Base-by-base conservation (phyloP, 1,140 invertebrate species). In the Lucilia cuprina region DNA sequence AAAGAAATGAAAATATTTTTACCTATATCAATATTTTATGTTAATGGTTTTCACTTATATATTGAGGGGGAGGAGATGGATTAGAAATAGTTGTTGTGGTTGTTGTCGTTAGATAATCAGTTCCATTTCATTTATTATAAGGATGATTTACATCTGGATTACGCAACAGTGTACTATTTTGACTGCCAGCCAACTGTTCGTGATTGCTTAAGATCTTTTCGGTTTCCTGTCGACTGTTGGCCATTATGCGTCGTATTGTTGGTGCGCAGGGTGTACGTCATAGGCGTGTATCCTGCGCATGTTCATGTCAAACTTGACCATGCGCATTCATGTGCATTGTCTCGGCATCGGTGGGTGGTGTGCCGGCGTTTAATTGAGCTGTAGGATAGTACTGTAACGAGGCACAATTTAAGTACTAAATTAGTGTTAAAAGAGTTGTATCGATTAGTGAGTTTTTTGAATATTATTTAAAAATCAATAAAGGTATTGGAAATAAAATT, bases 371-470 rank as follows among this genome's bases (percentile, higher is more conserved):
- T 87, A 95, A 94, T 91, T 94, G 95, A 84, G 94, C 94, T 83
- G 95, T 94, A 70, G 95, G 94, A 92, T 96, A 96, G 88, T 96
- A 96, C 95, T 96, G 93, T 84, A 94, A 94, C 86, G 89, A 89
- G 86, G 86, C 86, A 86, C 89, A 88, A 89, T 89, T 91, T 84
- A 91, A 87, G 86, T 90, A 89, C 87, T 90, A 86, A 86, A 83
- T 85, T 86, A 82, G 35, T 74, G 30, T 84, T 80, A 85, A 75
- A 47, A 84, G 30, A 35, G 75, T 35, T 25, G 55, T 10, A 34
- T 5, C 5, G 25, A 41, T 77, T n/a, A 41, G 35, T 17, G 17
- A 5, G 5, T 75, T 75, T 60, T 5, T 60, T 60, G 0, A 60
- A 17, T 60, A 14, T 60, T 60, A 60, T 60, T 5, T 10, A 60